A percentile compares a stretch with the other conserved stretches of the same genome.
Conservation (phyloP, 2,797 vertebrate genomes). For the Corythornis leucogaster region DNA sequence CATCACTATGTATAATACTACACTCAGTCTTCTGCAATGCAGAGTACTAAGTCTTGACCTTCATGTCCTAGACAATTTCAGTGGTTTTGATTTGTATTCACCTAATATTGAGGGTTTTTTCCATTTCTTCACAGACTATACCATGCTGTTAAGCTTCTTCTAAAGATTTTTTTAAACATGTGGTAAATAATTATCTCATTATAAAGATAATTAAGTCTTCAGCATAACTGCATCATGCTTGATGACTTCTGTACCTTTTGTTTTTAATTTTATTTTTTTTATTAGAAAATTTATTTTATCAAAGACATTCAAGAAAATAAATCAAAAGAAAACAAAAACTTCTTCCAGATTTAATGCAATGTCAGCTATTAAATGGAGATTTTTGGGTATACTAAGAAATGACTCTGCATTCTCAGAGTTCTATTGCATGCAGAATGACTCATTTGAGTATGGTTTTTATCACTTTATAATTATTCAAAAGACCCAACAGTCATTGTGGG, state of each 20-base stretch:
- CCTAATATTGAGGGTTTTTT: neutral
- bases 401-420: slow-evolving; percentile 19
- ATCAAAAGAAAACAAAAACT: neutral
- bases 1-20: neutral
- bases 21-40: neutral
- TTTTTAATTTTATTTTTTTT: slow-evolving; percentile 11
- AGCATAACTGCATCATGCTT: neutral
- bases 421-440: neutral
- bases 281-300: slow-evolving; percentile 42
- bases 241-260: slow-evolving; percentile 8
- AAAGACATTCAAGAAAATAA: slow-evolving; percentile 11
- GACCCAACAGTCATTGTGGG: neutral
- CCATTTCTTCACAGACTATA: neutral
- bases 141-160: neutral
- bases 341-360: slow-evolving; percentile 12
- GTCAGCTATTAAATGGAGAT: slow-evolving; percentile 31
- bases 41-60: neutral
- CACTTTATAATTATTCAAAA: slow-evolving; percentile 44
- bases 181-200: neutral
- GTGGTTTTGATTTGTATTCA: neutral
- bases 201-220: neutral
- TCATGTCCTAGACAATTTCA: neutral
- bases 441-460: slow-evolving; percentile 24
- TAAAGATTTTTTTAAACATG: neutral
- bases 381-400: slow-evolving; percentile 18